phyloP scores from a whole-genome alignment of 2,888 invertebrate genomes.

The Lasioglossum malachurum region DNA sequence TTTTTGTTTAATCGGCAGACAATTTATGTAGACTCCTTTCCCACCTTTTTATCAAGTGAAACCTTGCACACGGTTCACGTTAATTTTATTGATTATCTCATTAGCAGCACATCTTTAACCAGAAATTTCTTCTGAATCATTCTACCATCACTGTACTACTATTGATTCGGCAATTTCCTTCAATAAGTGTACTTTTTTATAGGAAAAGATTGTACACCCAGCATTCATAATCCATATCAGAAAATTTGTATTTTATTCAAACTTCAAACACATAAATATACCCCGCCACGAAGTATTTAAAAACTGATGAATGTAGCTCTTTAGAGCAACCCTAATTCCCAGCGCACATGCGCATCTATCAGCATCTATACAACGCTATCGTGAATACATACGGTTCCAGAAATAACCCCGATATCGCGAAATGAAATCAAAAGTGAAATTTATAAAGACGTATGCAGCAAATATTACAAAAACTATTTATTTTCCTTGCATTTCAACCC shows the following conservation, averaged over 20 bases:
- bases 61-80: slow-evolving; percentile 33
- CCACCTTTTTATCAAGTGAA: slow-evolving; percentile 23
- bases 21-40: slow-evolving; percentile 19
- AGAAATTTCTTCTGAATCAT: slow-evolving; percentile 46
- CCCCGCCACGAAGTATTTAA: slow-evolving; percentile 9
- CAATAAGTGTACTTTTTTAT: not conserved
- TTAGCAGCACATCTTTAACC: slow-evolving; percentile 15
- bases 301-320: not conserved
- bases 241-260: slow-evolving; percentile 11
- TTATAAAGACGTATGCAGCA: not conserved
- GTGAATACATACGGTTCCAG: not conserved
- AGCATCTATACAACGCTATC: not conserved
- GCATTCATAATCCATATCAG: not conserved
- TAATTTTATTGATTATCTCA: slow-evolving; percentile 68
- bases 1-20: slow-evolving; percentile 39
- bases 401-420: not conserved
- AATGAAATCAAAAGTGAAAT: not conserved
- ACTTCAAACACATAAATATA: not conserved
- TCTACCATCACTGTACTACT: slow-evolving; percentile 31
- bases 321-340: not conserved
- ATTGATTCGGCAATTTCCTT: slow-evolving; percentile 24
- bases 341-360: slow-evolving; percentile 8
- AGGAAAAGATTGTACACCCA: not conserved
- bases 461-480: no score
- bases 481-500: no score